Conservation (phyloP, 35 echinoderm and acorn worm genomes). For the Diadema setosum region DNA sequence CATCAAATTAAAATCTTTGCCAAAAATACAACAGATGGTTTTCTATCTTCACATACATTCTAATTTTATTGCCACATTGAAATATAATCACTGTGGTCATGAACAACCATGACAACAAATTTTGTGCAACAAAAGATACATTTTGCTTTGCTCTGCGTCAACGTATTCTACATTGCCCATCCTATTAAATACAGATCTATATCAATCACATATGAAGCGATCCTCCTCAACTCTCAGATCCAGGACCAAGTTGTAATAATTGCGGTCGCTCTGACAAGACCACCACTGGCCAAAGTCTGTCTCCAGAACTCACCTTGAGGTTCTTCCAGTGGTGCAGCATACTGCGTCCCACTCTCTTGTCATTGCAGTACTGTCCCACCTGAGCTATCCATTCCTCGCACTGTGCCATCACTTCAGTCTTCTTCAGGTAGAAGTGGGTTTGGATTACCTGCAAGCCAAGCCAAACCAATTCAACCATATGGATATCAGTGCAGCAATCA, state of each 20-base stretch:
- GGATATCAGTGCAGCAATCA: too few relatives aligned
- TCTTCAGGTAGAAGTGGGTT: constrained; percentile 97
- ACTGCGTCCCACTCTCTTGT: constrained; percentile 90
- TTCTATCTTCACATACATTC: too few relatives aligned
- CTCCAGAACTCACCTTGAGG: constrained; percentile 69
- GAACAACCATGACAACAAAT: too few relatives aligned
- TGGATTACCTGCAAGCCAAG: constrained; percentile 78
- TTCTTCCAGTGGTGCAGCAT: constrained; percentile 88
- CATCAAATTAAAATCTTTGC: too few relatives aligned
- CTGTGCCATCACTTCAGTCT: constrained; percentile 73
- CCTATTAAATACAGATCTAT: too few relatives aligned
- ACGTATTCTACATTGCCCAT: too few relatives aligned
- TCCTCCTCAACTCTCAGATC: background rate
- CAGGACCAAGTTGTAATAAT: background rate
- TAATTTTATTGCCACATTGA: too few relatives aligned
- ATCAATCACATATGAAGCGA: background rate
- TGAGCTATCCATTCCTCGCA: constrained; percentile 92
- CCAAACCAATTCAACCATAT: too few relatives aligned
- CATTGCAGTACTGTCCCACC: constrained; percentile 70
- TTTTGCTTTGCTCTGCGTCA: too few relatives aligned
- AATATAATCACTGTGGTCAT: too few relatives aligned
- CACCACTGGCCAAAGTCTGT: background rate
- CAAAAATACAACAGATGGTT: too few relatives aligned
- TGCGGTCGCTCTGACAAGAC: background rate
- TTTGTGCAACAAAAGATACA: too few relatives aligned